Evolutionary conservation across 1,140 invertebrate species (phyloP), one percentile per base, ranked within the genome.

Genomic region (Eumeta japonica): DNA sequence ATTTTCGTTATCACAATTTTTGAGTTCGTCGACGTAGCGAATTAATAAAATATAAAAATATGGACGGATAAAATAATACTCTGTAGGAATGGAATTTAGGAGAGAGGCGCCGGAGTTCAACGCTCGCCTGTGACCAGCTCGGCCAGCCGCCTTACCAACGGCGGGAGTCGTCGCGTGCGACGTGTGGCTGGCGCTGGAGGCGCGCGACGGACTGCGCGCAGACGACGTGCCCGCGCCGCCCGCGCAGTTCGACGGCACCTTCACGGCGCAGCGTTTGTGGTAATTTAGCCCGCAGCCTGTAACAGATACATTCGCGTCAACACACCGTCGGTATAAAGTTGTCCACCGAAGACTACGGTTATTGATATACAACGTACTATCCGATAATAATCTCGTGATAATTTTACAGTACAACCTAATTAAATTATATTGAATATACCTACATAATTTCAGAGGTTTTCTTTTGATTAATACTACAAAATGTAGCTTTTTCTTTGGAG

Each of bases 191-290:
- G 37, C 46, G 36, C 55, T 48, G 11, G 82, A 80, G 18, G 76
- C 75, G 45, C 77, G 79, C 33, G 83, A 86, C 10, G 87, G 83
- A 57, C 84, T 87, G 58, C 87, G 77, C 34, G 83, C 75, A 41
- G 85, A 80, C 35, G 83, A 70, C 20, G 80, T 80, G 16, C 79
- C 78, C 16, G 62, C 67, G n/a, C 73, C 64, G 20, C 79, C 56
- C 54, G 66, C 56, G 77, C 97, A 99, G 78, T 98, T 98, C 64
- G 98, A 98, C 14, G 96, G 96, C 43, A 98, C 93, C 77, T 98
- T 98, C 43, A 96, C 92, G 34, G 96, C 95, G 79, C 97, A 99
- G 31, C 96, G 81, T 73, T 99, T 99, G 78, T 98, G 97, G 79
- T 94, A 99, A 78, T 98, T 98, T 59, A 94, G 83, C 7, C 94